Evolutionary conservation across 2,888 invertebrate genomes (phyloP).

Genomic region (Drosophila borborema): DNA sequence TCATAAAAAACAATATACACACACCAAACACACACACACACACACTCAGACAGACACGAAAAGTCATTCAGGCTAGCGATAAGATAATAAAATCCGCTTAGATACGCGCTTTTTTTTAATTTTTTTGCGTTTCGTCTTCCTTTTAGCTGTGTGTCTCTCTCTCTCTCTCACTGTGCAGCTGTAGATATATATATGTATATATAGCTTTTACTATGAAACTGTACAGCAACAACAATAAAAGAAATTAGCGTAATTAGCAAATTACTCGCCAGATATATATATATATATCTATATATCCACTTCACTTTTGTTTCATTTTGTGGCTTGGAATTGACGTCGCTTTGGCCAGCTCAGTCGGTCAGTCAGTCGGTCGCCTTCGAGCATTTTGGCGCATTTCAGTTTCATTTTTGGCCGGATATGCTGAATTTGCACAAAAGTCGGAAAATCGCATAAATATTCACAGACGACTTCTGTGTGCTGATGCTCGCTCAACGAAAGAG

Average conservation of each 20-base stretch:
- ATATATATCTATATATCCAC: slow-evolving; percentile 15
- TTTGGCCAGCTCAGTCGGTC: slow-evolving; percentile 31
- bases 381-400: slow-evolving; percentile 71
- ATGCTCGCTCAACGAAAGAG: background rate
- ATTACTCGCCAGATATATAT: slow-evolving; percentile 61
- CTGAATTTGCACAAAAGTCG: slow-evolving; percentile 79
- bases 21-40: slow-evolving; percentile 22
- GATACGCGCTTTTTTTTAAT: slow-evolving; percentile 65
- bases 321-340: slow-evolving; percentile 65
- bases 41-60: slow-evolving; percentile 25
- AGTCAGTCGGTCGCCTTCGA: slow-evolving; percentile 52
- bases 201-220: slow-evolving; percentile 74
- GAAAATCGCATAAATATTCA: slow-evolving; percentile 68
- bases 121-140: slow-evolving; percentile 53
- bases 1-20: slow-evolving; percentile 66
- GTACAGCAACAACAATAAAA: slow-evolving; percentile 75
- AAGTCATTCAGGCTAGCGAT: slow-evolving; percentile 72
- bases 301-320: slow-evolving; percentile 55
- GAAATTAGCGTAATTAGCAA: slow-evolving; percentile 80
- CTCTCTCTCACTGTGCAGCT: slow-evolving; percentile 5
- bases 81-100: slow-evolving; percentile 80
- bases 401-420: slow-evolving; percentile 77
- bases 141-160: slow-evolving; percentile 20
- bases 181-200: slow-evolving; percentile 1
- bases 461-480: slow-evolving; percentile 20